Percentiles rank a stretch among this genome's conserved stretches.
Conservation (phyloP, 2,797 vertebrate genomes). For the Acipenser transmontanus region DNA sequence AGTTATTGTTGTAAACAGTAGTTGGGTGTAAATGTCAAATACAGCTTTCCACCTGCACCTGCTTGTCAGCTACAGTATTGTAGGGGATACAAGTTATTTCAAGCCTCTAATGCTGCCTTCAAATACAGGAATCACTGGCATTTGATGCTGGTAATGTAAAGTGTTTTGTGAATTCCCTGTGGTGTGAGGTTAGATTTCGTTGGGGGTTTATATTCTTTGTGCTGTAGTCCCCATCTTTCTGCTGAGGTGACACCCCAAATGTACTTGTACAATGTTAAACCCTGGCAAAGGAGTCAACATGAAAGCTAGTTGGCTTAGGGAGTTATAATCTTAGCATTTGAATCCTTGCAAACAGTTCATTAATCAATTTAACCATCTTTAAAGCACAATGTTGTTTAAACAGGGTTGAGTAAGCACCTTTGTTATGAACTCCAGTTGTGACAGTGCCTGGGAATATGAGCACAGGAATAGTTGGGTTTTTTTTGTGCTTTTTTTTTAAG, state of each 20-base stretch:
- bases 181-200: conserved; percentile 1
- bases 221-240: conserved; percentile 15
- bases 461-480: too few species aligned
- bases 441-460: conserved; percentile 37
- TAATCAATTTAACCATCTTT: conserved; percentile 7
- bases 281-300: conserved; percentile 8
- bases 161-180: background rate
- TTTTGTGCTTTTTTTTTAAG: conserved; percentile 33
- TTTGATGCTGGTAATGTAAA: conserved; percentile 14
- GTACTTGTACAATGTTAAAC: background rate
- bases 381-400: conserved; percentile 31
- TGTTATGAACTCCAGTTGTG: conserved; percentile 47
- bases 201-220: conserved; percentile 13
- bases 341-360: conserved; percentile 13
- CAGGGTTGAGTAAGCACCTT: conserved; percentile 56
- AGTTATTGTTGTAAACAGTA: conserved; percentile 7
- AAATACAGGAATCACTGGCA: conserved; percentile 7
- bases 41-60: conserved; percentile 16
- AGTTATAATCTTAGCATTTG: conserved; percentile 15
- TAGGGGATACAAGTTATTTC: conserved; percentile 2
- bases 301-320: conserved; percentile 11
- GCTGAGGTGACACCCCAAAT: background rate
- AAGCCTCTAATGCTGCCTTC: background rate
- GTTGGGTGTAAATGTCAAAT: conserved; percentile 12
- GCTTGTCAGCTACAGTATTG: background rate